Evolutionary conservation across 2,797 vertebrate genomes (phyloP).

Genomic region (Poeciliopsis paucimaculata): DNA sequence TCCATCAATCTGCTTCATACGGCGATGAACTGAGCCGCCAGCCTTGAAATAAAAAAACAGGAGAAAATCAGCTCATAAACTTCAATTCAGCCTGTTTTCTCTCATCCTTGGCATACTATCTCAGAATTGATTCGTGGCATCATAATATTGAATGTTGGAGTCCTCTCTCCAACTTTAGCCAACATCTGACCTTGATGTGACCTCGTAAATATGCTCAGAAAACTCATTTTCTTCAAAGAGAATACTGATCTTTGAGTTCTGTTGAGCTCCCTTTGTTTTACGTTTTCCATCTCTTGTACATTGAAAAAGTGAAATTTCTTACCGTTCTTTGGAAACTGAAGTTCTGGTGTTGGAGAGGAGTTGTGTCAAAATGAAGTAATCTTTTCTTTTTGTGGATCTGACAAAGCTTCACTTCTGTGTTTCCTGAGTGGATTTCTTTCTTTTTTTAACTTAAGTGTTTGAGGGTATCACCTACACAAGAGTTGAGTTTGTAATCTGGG

Average conservation of each 20-base stretch:
- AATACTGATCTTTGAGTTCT: background rate
- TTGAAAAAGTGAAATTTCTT: background rate
- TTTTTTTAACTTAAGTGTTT: background rate
- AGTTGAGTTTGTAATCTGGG: background rate
- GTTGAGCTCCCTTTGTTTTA: background rate
- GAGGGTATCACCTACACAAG: background rate
- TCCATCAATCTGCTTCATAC: constrained; percentile 6
- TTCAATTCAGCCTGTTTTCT: background rate
- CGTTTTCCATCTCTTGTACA: background rate
- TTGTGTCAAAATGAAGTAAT: background rate
- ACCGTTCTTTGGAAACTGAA: background rate
- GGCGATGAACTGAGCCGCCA: background rate
- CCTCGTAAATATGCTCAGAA: background rate
- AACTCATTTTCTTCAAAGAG: background rate
- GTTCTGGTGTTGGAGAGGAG: background rate
- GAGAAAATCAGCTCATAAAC: background rate
- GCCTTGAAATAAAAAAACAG: background rate
- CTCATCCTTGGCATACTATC: background rate
- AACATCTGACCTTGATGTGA: background rate
- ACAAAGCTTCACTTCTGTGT: background rate
- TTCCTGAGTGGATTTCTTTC: background rate
- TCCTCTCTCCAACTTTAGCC: background rate
- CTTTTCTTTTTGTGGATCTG: background rate
- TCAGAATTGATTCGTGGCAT: background rate
- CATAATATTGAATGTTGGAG: background rate